Base-by-base conservation (phyloP, 2,113 vertebrate species). In the Pollachius pollachius region DNA sequence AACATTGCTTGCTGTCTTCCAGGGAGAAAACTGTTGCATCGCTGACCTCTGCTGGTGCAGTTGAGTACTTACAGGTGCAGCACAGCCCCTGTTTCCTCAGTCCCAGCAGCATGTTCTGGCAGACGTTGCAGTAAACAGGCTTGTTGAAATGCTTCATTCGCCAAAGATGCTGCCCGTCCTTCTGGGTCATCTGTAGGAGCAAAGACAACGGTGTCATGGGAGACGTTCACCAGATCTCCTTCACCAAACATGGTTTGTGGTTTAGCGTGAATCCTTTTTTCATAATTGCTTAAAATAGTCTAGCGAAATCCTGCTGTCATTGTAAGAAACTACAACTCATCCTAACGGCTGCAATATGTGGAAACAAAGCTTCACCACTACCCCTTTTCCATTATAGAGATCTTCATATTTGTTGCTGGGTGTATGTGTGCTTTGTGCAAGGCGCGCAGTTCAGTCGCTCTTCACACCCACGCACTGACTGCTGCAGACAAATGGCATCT, bases 121-220 rank as follows among this genome's bases (percentile, higher is more conserved):
- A 98, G 67, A 95, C 91, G 56, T 96, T 97, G 88, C 96, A 98
- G 84, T 96, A 96, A 61, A 89, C 93, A 0, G 94, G 95, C 63
- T 92, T 92, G 74, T 93, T 92, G 80, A 98, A 97, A 63, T 96
- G 94, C 76, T 96, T 97, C 89, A 96, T 92, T 76, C 94, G 92
- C 96, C 96, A 98, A n/a, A 96, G 83, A 80, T 98, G 96, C 82
- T 96, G 93, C 0, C 96, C 95, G 0, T 97, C 94, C 13, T 90
- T 94, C 81, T 96, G 96, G 72, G 94, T 92, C 81, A 94, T 91
- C 96, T 98, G 84, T 6, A 69, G 30, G 48, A 34, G 15, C 25
- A n/a, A 2, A 52, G 15, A 57, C 56, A 25, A 25, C 21, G 17
- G 3, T 21, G 52, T 8, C 12, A 16, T 15, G 16, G 52, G 52